phyloP scores from a whole-genome alignment of 2,888 invertebrate species.

The Alcis repandata region DNA sequence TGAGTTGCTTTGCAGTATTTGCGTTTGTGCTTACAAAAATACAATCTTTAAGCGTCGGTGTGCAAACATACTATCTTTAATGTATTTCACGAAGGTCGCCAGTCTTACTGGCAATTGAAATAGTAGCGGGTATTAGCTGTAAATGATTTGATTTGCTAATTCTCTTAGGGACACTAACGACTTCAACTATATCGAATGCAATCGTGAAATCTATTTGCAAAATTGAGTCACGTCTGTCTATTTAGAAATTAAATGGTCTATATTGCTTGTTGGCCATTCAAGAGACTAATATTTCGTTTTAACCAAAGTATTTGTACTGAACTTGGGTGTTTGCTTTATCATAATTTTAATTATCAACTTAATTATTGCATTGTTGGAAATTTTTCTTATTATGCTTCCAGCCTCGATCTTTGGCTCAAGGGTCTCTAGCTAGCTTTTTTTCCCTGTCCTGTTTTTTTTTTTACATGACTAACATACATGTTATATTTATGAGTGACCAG shows the following conservation, averaged over 20 bases:
- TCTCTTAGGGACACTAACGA: slow-evolving; percentile 9
- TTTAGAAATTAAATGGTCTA: slow-evolving; percentile 18
- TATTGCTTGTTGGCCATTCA: background rate
- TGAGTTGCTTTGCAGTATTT: slow-evolving; percentile 1
- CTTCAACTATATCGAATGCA: slow-evolving; percentile 11
- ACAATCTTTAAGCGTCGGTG: background rate
- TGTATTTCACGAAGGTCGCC: background rate
- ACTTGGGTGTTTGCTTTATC: background rate
- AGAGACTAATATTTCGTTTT: background rate
- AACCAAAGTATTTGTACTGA: background rate
- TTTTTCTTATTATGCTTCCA: too few species aligned
- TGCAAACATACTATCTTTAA: background rate
- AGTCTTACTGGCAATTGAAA: background rate
- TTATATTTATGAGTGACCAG: background rate
- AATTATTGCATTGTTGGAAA: too few species aligned
- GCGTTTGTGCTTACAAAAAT: background rate
- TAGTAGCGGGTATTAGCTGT: background rate
- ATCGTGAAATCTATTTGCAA: slow-evolving; percentile 13
- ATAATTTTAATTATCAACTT: background rate
- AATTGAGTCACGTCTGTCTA: slow-evolving; percentile 9
- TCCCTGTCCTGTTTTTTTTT: background rate
- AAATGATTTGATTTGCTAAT: slow-evolving; percentile 25
- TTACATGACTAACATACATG: background rate
- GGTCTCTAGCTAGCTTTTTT: background rate
- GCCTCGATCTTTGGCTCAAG: too few species aligned